Evolutionary conservation across 2,113 vertebrate genomes (phyloP).

Genomic region (Tympanuchus pallidicinctus): DNA sequence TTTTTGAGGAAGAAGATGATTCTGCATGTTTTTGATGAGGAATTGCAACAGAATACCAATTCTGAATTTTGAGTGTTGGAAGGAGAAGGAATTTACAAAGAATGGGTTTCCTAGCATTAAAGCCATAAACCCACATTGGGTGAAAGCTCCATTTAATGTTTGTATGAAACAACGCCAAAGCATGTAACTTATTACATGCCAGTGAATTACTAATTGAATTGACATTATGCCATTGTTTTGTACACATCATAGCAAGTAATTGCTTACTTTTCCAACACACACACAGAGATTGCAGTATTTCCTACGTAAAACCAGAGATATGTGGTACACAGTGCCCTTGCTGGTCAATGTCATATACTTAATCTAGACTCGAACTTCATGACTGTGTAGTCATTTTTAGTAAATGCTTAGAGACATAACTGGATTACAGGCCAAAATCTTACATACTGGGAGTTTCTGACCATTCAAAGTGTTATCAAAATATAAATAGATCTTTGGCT

Average conservation of each 20-base stretch:
- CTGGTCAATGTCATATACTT: constrained; percentile 38
- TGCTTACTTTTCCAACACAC: background rate
- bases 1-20: background rate
- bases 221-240: background rate
- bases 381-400: constrained; percentile 58
- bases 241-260: background rate
- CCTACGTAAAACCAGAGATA: background rate
- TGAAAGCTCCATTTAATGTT: background rate
- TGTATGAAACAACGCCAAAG: background rate
- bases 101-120: background rate
- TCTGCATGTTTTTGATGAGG: background rate
- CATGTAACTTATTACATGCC: background rate
- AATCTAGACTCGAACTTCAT: constrained; percentile 43
- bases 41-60: background rate
- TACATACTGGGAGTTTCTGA: constrained; percentile 36
- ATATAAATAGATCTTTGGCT: constrained; percentile 45
- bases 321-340: background rate
- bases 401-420: constrained; percentile 16
- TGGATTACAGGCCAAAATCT: constrained; percentile 55
- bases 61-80: background rate
- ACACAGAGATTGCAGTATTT: background rate
- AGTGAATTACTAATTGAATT: background rate
- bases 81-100: background rate
- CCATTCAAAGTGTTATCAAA: constrained; percentile 54
- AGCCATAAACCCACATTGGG: background rate